Evolutionary conservation across 2,888 invertebrate genomes (phyloP), one percentile per base, ranked within the genome.

Genomic region (Ephialtes manifestator): DNA sequence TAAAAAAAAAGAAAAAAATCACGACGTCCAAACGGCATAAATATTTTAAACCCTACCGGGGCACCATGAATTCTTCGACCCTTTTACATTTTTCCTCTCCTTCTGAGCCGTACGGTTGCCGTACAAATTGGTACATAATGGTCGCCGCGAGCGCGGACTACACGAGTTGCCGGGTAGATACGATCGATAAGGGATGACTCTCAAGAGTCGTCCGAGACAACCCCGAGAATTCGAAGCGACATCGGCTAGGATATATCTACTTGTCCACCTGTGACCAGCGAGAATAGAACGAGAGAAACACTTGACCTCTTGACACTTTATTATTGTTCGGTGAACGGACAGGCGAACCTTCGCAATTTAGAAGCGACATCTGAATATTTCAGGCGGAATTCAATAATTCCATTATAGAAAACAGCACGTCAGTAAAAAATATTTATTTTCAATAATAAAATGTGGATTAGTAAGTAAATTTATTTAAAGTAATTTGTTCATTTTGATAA

Each of bases 121-220:
- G 51, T 55, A 78, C 81, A 81, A 84, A 84, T 84, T 81, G 81
- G 77, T 84, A 81, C 81, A 74, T 74, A 81, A 84, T 63, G 28
- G 77, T 74, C 77, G 68, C 67, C 74, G 18, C 24, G 51, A 72
- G 71, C 60, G 43, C 60, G 77, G 77, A 71, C 77, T 72, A 39
- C 20, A 39, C 65, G 65, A 39, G 18, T 39, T 51, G 55, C 39
- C 48, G 43, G 43, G 24, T 58, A 24, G 55, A 31, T 60, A 18
- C 51, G 74, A 84, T 84, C 84, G 84, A 84, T 84, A 84, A 84
- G 78, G 84, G 84, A 84, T 84, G 81, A 84, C 77, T 84, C 81
- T 81, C 77, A 65, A 78, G 78, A 84, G 77, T 77, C 72, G 63
- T 43, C 53, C 20, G 72, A 68, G 74, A 63, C 60, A 55, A 53